phyloP scores from a whole-genome alignment of 2,888 invertebrate genomes.

The Trypoxylon attenuatum region DNA sequence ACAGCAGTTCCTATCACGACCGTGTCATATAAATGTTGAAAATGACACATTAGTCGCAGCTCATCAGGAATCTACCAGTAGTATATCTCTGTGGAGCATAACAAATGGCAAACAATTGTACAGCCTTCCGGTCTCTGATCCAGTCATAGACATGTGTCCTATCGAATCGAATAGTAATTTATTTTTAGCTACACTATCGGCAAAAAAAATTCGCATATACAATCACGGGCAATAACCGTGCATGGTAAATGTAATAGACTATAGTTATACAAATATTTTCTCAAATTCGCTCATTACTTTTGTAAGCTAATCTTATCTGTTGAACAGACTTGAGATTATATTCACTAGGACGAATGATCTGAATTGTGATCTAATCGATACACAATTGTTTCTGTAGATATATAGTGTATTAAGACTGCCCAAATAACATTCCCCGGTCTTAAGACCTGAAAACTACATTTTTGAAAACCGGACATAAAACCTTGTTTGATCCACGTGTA shows the following conservation, averaged over 20 bases:
- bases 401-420: constrained; percentile 7
- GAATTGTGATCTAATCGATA: no score
- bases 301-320: not conserved
- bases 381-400: not conserved
- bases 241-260: not conserved
- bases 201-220: constrained; percentile 81
- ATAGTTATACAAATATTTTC: constrained; percentile 1
- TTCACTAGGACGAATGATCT: no score
- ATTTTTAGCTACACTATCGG: constrained; percentile 81
- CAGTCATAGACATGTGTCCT: constrained; percentile 82
- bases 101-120: constrained; percentile 76
- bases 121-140: constrained; percentile 80
- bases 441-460: constrained; percentile 8
- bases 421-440: not conserved
- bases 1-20: constrained; percentile 81
- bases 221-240: constrained; percentile 71
- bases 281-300: no score
- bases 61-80: constrained; percentile 84
- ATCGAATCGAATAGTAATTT: constrained; percentile 76
- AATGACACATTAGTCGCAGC: constrained; percentile 82
- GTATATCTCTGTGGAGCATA: constrained; percentile 81
- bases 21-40: constrained; percentile 78
- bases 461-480: constrained; percentile 1
- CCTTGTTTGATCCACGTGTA: not conserved
- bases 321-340: not conserved